Evolutionary conservation across 1,140 invertebrate genomes (phyloP).

Genomic region (Tenebrio molitor): DNA sequence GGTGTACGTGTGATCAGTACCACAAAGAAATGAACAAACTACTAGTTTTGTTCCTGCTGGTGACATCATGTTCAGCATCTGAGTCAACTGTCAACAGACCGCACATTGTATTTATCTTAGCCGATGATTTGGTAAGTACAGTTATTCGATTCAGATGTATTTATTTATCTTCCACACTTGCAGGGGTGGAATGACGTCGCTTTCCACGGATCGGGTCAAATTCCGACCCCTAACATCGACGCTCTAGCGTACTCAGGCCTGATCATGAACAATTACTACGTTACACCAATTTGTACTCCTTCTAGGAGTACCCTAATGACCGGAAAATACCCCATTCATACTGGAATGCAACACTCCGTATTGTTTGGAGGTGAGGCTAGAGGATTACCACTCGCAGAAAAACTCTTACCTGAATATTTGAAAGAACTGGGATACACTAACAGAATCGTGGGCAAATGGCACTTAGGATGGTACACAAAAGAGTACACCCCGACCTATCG

Average conservation of each 20-base stretch:
- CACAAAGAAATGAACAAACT: not conserved
- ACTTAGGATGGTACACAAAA: conserved; percentile 83
- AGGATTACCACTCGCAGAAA: conserved; percentile 82
- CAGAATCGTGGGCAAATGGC: conserved; percentile 94
- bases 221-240: no score
- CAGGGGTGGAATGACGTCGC: conserved; percentile 96
- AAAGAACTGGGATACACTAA: conserved; percentile 85
- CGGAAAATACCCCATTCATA: no score
- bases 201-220: no score
- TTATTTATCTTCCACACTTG: no score
- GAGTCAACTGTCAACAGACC: conserved; percentile 61
- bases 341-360: no score
- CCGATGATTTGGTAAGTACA: conserved; percentile 77
- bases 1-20: no score
- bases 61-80: not conserved
- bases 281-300: no score
- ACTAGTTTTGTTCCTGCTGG: not conserved
- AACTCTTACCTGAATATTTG: conserved; percentile 86
- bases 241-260: no score
- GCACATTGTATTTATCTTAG: conserved; percentile 79
- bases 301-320: no score
- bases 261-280: no score
- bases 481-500: conserved; percentile 79
- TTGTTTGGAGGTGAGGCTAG: no score
- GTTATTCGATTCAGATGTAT: conserved; percentile 22